A percentile compares a stretch with the other conserved stretches of the same genome.
Evolutionary conservation across 1,140 invertebrate genomes (phyloP).

Genomic region (Apis florea): DNA sequence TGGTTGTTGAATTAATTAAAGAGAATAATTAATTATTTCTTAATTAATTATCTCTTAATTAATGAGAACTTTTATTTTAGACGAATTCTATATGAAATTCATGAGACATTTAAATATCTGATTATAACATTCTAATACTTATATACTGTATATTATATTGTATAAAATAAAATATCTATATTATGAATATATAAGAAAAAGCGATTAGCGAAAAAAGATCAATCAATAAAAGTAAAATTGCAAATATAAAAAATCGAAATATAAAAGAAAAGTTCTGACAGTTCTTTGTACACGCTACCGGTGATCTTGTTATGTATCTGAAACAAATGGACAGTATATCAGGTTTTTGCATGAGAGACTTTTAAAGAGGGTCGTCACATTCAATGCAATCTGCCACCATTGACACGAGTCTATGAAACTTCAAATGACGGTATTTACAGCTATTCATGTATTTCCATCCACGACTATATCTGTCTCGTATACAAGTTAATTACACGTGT

Average conservation of each 20-base stretch:
- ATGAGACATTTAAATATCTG: too few relatives aligned
- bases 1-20: too few relatives aligned
- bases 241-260: not conserved
- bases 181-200: not conserved
- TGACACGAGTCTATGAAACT: slow-evolving; percentile 19
- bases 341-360: slow-evolving; percentile 19
- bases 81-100: too few relatives aligned
- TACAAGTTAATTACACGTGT: not conserved
- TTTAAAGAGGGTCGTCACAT: slow-evolving; percentile 28
- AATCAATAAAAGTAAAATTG: not conserved
- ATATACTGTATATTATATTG: too few relatives aligned
- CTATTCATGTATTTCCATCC: slow-evolving; percentile 23
- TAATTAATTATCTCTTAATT: too few relatives aligned
- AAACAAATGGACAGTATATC: slow-evolving; percentile 13
- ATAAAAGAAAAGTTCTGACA: not conserved
- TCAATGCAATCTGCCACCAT: slow-evolving; percentile 46
- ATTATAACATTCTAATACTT: too few relatives aligned
- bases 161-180: not conserved
- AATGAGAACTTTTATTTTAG: too few relatives aligned
- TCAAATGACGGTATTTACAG: slow-evolving; percentile 17
- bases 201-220: not conserved
- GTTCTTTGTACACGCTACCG: not conserved
- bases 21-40: too few relatives aligned
- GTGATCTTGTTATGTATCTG: slow-evolving; percentile 13
- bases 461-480: not conserved